phyloP scores from a whole-genome alignment of 2,113 vertebrate species.

The Tragelaphus strepsiceros region DNA sequence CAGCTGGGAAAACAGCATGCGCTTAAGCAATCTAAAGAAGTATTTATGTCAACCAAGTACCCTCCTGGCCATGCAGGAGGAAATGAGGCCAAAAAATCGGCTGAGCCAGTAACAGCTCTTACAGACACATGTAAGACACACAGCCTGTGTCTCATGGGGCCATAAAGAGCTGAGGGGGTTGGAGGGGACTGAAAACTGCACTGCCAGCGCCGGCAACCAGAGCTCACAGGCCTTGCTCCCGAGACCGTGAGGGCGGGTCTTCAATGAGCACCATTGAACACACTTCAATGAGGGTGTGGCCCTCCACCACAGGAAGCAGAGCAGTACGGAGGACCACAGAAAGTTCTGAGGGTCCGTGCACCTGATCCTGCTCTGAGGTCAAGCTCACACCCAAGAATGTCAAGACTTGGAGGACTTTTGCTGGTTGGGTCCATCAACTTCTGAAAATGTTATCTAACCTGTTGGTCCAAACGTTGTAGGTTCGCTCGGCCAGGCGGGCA shows the following conservation, averaged over 20 bases:
- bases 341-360: background rate
- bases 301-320: background rate
- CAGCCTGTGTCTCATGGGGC: background rate
- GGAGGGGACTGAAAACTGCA: background rate
- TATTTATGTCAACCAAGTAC: background rate
- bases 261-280: background rate
- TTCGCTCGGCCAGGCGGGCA: slow-evolving; percentile 83
- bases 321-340: background rate
- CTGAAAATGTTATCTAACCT: slow-evolving; percentile 76
- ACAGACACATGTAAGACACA: background rate
- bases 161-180: background rate
- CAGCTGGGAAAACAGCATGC: background rate
- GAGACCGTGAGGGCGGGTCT: background rate
- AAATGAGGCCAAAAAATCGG: background rate
- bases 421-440: background rate
- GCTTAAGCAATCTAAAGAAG: background rate
- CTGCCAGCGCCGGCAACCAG: no score
- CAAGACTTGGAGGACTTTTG: background rate
- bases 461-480: slow-evolving; percentile 82
- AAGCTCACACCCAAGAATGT: background rate
- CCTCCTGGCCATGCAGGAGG: background rate
- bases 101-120: background rate
- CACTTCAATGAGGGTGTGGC: no score
- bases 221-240: background rate
- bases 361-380: background rate